A percentile compares a stretch with the other conserved stretches of the same genome.
These are phyloP conservation scores for Rhyacichthys aspro DNA, from an alignment of 2,797 vertebrate genomes.

Conservation along the genomic window DNA sequence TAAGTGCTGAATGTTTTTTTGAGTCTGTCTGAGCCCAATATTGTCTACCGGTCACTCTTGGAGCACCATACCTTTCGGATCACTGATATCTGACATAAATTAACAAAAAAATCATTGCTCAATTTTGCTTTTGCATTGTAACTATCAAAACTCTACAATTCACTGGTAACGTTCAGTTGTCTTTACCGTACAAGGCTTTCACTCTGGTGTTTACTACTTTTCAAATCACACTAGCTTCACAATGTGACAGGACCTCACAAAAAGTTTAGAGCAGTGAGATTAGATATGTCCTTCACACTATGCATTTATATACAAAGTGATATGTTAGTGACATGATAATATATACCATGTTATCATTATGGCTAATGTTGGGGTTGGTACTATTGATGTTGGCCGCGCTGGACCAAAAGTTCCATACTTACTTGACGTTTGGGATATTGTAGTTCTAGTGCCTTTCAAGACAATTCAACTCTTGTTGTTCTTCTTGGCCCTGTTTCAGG, in stretches of 20 bases:
- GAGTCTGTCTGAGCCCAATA: too few relatives aligned
- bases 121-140: too few relatives aligned
- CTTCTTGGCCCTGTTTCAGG: not conserved
- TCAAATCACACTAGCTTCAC: constrained; percentile 20
- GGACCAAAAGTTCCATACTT: constrained; percentile 5
- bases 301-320: constrained; percentile 29
- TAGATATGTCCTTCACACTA: not conserved
- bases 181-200: constrained; percentile 33
- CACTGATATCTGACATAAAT: not conserved
- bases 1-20: too few relatives aligned
- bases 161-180: constrained; percentile 16
- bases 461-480: not conserved
- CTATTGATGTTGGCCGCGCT: not conserved
- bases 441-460: not conserved
- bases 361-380: constrained; percentile 11
- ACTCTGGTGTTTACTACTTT: constrained; percentile 30
- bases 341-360: constrained; percentile 9
- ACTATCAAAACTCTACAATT: not conserved
- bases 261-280: constrained; percentile 22
- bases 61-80: too few relatives aligned
- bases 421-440: constrained; percentile 4
- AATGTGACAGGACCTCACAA: constrained; percentile 31
- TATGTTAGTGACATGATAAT: constrained; percentile 27
- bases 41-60: too few relatives aligned
- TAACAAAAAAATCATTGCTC: too few relatives aligned